Evolutionary conservation across 2,113 vertebrate genomes (phyloP), one percentile per base, ranked within the genome.

Genomic region (Parotia lawesii): DNA sequence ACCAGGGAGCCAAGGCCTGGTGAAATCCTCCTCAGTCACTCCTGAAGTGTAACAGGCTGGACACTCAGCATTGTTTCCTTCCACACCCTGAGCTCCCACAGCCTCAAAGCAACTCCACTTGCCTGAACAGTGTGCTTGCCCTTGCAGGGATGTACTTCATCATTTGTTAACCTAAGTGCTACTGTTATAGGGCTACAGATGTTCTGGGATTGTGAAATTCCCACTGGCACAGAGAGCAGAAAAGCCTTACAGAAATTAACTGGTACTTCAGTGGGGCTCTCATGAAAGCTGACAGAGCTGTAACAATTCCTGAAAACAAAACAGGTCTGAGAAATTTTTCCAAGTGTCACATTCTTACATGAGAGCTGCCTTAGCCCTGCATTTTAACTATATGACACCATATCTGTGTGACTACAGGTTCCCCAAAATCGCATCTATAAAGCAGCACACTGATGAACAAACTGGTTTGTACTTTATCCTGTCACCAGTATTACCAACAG

Each of bases 1-100:
- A 40, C 0, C 3, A 0, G 44, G 23, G 44, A 40, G 15, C 15
- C 54, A 17, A 44, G n/a, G 2, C 6, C 31, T 4, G 10, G 5
- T 33, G 54, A 57, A 84, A 72, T 7, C 37, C 65, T 65, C 50
- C 44, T 38, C 19, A 7, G 9, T 2, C 16, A 21, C 37, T 61
- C 35, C 87, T 38, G 3, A 31, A 44, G 8, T 15, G 5, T 66
- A 38, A 20, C 23, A 31, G 51, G 13, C 57, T 58, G 69, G n/a
- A 87, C 5, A 14, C 21, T 31, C 18, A n/a, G 20, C 29, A 33
- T 0, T 4, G 24, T 17, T 67, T 37, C 77, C 54, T 24, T 24
- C 23, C 37, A 20, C 37, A 53, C 24, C 28, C 22, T 11, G 33
- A 78, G 47, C 65, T 42, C 38, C 4, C 2, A 18, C 35, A 31